Conservation (phyloP, 2,113 vertebrate genomes). For the Phrynocephalus versicolor region DNA sequence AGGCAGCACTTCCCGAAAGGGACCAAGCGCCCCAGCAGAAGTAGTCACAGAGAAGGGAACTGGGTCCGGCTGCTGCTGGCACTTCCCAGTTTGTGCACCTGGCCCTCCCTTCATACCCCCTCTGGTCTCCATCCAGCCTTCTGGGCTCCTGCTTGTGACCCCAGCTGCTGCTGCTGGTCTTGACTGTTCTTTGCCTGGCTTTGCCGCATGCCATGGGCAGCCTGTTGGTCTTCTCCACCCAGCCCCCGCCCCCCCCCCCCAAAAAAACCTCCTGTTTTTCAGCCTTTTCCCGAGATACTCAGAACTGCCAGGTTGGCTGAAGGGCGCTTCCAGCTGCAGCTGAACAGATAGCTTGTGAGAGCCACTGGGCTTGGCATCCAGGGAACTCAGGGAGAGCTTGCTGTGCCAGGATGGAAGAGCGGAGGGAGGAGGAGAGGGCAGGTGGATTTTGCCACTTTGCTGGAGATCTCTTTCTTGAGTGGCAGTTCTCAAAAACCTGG, state of each 20-base stretch:
- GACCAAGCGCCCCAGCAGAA: neutral
- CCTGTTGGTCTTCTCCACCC: too few species aligned
- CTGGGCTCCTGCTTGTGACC: neutral
- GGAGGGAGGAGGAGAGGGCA: too few species aligned
- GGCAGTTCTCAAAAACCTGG: neutral
- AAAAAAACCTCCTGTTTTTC: too few species aligned
- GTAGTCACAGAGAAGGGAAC: too few species aligned
- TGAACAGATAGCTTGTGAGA: neutral
- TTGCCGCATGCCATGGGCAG: neutral
- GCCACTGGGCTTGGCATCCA: rapidly evolving
- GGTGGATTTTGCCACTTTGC: neutral
- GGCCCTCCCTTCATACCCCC: neutral
- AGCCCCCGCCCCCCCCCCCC: neutral
- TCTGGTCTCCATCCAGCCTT: neutral
- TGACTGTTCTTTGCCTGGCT: neutral
- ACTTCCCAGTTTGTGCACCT: too few species aligned
- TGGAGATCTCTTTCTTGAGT: neutral
- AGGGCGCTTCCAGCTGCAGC: neutral
- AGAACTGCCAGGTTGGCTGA: neutral
- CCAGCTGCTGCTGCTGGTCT: too few species aligned
- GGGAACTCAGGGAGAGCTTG: neutral
- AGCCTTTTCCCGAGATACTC: neutral
- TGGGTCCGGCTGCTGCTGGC: too few species aligned
- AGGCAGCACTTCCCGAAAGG: too few species aligned
- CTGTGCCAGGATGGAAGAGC: neutral